phyloP scores from a whole-genome alignment of 2,113 vertebrate genomes.

The Megaceryle torquata region DNA sequence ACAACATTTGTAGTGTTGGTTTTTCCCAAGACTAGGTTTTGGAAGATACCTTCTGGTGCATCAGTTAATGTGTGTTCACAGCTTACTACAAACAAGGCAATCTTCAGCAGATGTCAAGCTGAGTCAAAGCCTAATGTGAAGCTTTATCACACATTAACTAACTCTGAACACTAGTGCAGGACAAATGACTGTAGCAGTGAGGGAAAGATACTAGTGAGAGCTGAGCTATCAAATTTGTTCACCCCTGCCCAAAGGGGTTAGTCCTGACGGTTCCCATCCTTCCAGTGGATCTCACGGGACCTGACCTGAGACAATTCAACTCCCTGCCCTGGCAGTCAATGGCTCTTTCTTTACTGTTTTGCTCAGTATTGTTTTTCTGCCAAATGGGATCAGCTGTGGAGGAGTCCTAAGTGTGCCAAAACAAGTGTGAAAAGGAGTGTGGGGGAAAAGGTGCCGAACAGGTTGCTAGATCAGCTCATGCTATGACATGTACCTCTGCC shows the following conservation, averaged over 20 bases:
- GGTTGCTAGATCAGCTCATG: constrained; percentile 16
- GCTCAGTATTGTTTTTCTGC: not conserved
- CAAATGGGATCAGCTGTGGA: not conserved
- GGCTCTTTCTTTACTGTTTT: not conserved
- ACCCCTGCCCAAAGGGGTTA: not conserved
- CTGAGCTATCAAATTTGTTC: not conserved
- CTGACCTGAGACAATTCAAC: not conserved
- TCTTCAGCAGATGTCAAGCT: not conserved
- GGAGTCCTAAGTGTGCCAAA: not conserved
- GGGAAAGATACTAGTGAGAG: not conserved
- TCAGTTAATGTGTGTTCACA: not conserved
- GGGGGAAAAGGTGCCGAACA: not conserved
- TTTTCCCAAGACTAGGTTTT: not conserved
- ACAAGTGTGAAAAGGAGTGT: not conserved
- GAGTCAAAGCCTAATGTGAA: not conserved
- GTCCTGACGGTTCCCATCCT: not conserved
- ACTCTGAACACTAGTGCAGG: not conserved
- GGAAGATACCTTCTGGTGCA: not conserved
- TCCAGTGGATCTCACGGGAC: rapidly evolving
- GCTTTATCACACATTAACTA: not conserved
- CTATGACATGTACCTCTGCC: not conserved
- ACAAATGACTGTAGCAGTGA: not conserved
- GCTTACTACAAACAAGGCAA: not conserved
- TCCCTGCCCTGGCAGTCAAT: not conserved
- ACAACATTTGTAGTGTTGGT: not conserved